A percentile compares a stretch with the other conserved stretches of the same genome.
Conservation (phyloP, 1,140 invertebrate genomes). For the Drosophila mojavensis region DNA sequence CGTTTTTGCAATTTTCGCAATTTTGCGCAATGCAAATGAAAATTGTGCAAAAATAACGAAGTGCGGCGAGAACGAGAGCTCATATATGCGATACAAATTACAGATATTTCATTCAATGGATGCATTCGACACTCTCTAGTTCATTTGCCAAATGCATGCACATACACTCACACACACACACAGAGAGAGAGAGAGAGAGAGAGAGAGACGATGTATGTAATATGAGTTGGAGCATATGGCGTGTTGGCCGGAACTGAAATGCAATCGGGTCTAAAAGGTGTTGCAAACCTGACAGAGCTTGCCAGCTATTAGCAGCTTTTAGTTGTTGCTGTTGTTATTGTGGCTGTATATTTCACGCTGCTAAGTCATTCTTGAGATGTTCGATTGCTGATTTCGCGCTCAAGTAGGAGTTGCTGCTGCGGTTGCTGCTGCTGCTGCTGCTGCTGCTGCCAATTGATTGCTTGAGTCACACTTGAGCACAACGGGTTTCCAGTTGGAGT, state of each 20-base stretch:
- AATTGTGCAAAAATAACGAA: slow-evolving; percentile 63
- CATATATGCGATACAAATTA: slow-evolving; percentile 16
- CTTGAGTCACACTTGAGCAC: slow-evolving; percentile 73
- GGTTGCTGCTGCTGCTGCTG: not conserved
- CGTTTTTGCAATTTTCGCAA: slow-evolving; percentile 53
- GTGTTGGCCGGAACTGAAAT: slow-evolving; percentile 63
- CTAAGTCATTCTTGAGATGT: slow-evolving; percentile 79
- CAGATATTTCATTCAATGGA: slow-evolving; percentile 50
- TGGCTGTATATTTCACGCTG: slow-evolving; percentile 58
- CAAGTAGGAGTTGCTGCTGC: slow-evolving; percentile 46
- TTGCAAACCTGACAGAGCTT: slow-evolving; percentile 43
- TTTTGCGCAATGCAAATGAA: slow-evolving; percentile 73
- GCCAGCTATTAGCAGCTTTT: slow-evolving; percentile 66
- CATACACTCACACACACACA: too few relatives aligned
- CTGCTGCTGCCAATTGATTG: slow-evolving; percentile 70
- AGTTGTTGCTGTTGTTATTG: slow-evolving; percentile 28
- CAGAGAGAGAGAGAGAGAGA: too few relatives aligned
- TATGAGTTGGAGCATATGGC: slow-evolving; percentile 7
- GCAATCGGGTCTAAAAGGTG: slow-evolving; percentile 65
- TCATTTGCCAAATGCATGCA: too few relatives aligned
- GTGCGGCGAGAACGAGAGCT: slow-evolving; percentile 10
- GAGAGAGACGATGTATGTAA: not conserved
- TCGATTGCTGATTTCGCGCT: slow-evolving; percentile 70
- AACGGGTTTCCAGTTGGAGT: slow-evolving; percentile 59
- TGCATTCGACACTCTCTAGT: slow-evolving; percentile 73